Percentiles rank a stretch among this genome's conserved stretches.
Conservation (phyloP, 2,113 vertebrate species). For the Pelecanus crispus region DNA sequence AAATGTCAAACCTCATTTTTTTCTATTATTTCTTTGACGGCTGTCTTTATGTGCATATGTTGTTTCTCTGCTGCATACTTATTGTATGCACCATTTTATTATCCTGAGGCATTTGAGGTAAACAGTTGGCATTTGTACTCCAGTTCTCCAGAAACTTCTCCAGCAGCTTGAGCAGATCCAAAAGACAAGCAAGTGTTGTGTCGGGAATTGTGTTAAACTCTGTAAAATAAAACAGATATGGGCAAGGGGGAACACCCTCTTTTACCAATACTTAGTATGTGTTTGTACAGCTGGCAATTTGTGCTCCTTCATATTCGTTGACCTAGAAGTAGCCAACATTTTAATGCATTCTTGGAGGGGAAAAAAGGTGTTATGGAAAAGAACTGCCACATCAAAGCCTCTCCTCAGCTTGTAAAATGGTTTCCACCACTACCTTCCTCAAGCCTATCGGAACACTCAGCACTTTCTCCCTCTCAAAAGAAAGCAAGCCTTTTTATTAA, state of each 20-base stretch:
- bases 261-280: background rate
- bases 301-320: conserved; percentile 5
- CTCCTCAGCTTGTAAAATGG: conserved; percentile 38
- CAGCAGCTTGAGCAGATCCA: background rate
- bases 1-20: background rate
- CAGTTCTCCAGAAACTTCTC: background rate
- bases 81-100: background rate
- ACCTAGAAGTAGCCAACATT: conserved; percentile 47
- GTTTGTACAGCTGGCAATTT: conserved; percentile 60
- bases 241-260: background rate
- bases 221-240: conserved; percentile 42
- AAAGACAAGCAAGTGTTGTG: background rate
- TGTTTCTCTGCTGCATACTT: background rate
- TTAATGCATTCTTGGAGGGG: conserved; percentile 48
- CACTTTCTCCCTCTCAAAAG: conserved; percentile 33
- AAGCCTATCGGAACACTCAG: background rate
- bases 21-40: background rate
- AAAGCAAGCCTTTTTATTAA: conserved; percentile 37
- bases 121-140: background rate
- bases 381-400: conserved; percentile 64
- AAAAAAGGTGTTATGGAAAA: conserved; percentile 43
- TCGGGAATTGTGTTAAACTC: conserved; percentile 40
- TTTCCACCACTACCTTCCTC: conserved; percentile 25
- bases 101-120: background rate
- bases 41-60: background rate